Evolutionary conservation across 1,140 invertebrate genomes (phyloP).

Genomic region (Zaprionus davidi): DNA sequence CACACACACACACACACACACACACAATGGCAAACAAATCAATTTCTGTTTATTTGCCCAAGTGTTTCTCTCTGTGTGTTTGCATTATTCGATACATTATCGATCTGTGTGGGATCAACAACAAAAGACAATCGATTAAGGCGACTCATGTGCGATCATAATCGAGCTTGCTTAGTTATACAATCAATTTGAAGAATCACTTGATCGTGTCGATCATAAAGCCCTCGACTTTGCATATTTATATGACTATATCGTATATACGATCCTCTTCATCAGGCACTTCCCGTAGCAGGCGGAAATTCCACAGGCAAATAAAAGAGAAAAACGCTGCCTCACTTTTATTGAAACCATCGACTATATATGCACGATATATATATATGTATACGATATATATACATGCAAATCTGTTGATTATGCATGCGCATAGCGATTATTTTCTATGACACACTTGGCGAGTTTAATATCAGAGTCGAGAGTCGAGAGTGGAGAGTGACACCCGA

Average conservation of each 20-base stretch:
- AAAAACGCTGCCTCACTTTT: not conserved
- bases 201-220: not conserved
- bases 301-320: not conserved
- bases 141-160: slow-evolving; percentile 1
- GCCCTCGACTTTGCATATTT: not conserved
- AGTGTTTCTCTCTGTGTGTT: not conserved
- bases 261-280: not conserved
- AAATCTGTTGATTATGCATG: slow-evolving; percentile 29
- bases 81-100: not conserved
- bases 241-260: not conserved
- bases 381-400: not conserved
- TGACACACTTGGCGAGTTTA: slow-evolving; percentile 38
- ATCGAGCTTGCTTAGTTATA: not conserved
- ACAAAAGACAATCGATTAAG: not conserved
- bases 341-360: not conserved
- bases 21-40: slow-evolving; percentile 26
- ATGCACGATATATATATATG: not conserved
- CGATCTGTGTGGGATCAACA: not conserved
- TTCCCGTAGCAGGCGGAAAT: not conserved
- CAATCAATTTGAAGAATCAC: not conserved
- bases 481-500: slow-evolving; percentile 13
- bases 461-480: slow-evolving; percentile 4
- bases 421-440: slow-evolving; percentile 40
- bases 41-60: slow-evolving; percentile 33
- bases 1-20: not conserved